Evolutionary conservation across 2,888 invertebrate species (phyloP), one percentile per base, ranked within the genome.

Genomic region (Sesia apiformis): DNA sequence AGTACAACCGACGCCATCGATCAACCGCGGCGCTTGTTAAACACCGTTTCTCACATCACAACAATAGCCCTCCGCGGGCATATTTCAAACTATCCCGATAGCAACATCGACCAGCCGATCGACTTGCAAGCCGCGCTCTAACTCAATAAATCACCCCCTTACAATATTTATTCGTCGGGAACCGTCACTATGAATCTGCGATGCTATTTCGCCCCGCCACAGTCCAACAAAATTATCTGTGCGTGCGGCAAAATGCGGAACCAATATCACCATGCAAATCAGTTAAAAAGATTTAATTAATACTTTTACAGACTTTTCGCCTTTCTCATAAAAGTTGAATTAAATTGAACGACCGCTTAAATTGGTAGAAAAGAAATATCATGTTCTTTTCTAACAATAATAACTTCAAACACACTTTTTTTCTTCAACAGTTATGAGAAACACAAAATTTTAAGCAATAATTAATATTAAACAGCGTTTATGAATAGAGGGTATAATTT

Each of bases 11-110:
- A 70, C 76, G 72, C 79, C 83, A 86, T 86, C 85, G 83, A 83
- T 76, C 74, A 78, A 76, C 65, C 65, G 63, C 72, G 77, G 78
- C 76, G 84, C 84, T 86, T 86, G 86, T 86, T 86, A 86, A 81
- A 85, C 84, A 85, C 85, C 78, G 85, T 86, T 86, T 86, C 86
- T 84, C 86, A 85, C 86, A 85, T 85, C 84, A 80, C 85, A 84
- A 85, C 87, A 86, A 86, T 86, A 78, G 86, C 80, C 74, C 75
- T 78, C 76, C 74, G 79, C 80, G 73, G 82, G 87, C 85, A 87
- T 88, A 88, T 86, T 88, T 88, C 87, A 88, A 84, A 76, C 76
- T 79, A 78, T 80, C 80, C 81, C 78, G 84, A 84, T 87, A 82
- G 80, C 70, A 78, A 80, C 84, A 85, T 83, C 84, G 84, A 74